Percentiles rank a stretch among this genome's conserved stretches.
Conservation (phyloP, 2,113 vertebrate species). For the Chaetodon auriga region DNA sequence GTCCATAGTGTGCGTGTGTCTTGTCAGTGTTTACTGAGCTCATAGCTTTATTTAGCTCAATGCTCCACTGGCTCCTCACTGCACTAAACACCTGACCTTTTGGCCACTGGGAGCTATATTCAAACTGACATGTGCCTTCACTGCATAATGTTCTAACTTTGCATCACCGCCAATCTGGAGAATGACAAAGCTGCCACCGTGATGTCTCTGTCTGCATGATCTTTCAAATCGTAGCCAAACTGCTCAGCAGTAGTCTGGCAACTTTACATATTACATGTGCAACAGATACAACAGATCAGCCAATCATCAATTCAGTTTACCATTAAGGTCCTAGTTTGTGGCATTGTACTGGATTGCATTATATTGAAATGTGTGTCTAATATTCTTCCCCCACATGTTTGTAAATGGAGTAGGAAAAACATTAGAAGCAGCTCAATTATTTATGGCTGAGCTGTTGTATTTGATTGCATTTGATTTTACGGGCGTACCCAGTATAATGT, state of each 20-base stretch:
- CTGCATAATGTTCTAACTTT: slow-evolving; percentile 21
- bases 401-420: background rate
- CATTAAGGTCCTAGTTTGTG: too few relatives aligned
- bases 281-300: too few relatives aligned
- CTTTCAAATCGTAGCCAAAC: background rate
- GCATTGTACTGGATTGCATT: too few relatives aligned
- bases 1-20: slow-evolving; percentile 60
- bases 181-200: background rate
- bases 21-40: slow-evolving; percentile 80
- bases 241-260: background rate
- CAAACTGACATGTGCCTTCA: slow-evolving; percentile 36
- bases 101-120: slow-evolving; percentile 67
- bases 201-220: background rate
- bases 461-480: background rate
- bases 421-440: background rate
- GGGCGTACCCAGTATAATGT: background rate
- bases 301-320: too few relatives aligned
- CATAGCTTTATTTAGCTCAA: slow-evolving; percentile 83
- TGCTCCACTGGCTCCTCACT: slow-evolving; percentile 54
- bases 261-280: background rate
- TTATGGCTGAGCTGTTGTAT: background rate
- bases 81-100: slow-evolving; percentile 77
- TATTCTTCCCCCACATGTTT: too few relatives aligned
- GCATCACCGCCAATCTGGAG: background rate
- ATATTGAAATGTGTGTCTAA: too few relatives aligned